Evolutionary conservation across 2,888 invertebrate species (phyloP), one percentile per base, ranked within the genome.

Genomic region (Chrysomela aeneicollis): DNA sequence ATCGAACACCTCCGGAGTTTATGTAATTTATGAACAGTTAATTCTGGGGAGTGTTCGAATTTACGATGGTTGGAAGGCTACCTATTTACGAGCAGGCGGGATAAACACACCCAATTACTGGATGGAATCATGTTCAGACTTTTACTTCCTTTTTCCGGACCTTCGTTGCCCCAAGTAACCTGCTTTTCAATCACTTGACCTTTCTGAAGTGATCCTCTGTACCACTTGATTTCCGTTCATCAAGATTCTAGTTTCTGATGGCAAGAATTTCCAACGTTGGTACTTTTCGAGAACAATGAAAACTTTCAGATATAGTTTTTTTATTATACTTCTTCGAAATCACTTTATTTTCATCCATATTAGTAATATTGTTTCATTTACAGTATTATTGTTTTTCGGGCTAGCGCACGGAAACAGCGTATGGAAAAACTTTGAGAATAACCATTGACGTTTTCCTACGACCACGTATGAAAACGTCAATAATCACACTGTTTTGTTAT

Each of bases 1-100:
- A 61, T 65, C 61, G 65, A 65, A 59, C 61, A 49, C 42, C 42
- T 42, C 42, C 58, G 61, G 59, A 61, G 65, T 65, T 61, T 73
- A 65, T 75, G 78, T 80, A 80, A 81, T 81, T 81, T 81, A 81
- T 81, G 79, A 79, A 75, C 78, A 76, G 79, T 81, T 81, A 81
- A 81, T 81, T 81, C 79, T 78, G 78, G 80, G 80, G 80, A 80
- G 81, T 79, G 81, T 79, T 81, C 81, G 76, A 79, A 78, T 79
- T 79, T 79, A 79, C 78, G 79, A 77, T 75, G 71, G 70, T 63
- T 69, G 74, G 72, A 74, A 73, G 71, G 69, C 75, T 69, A 72
- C 74, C 74, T 76, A 76, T 76, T 76, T 76, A 76, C 73, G 68
- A 71, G 65, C 72, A 69, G 70, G 71, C 71, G 69, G 73, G 69